Conservation (phyloP, 2,888 invertebrate genomes). For the Pyrgus malvae region DNA sequence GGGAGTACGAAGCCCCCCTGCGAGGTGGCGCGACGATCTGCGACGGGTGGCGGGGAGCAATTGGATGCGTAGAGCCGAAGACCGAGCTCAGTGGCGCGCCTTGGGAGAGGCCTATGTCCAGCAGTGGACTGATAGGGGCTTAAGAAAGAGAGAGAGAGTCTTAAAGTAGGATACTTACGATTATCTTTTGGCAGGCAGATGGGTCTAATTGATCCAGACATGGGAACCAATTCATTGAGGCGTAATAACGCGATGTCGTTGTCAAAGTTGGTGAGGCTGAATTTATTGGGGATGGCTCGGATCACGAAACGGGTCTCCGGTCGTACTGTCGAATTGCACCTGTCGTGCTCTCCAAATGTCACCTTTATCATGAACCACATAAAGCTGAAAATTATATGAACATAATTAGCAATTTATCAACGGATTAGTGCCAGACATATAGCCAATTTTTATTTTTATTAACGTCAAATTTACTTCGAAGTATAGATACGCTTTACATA, state of each 20-base stretch:
- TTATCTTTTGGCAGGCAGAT: constrained; percentile 87
- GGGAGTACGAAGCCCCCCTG: no score
- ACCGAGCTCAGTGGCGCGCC: no score
- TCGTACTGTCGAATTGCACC: constrained; percentile 86
- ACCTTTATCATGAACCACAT: constrained; percentile 97
- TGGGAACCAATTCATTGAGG: constrained; percentile 90
- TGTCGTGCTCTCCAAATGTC: constrained; percentile 93
- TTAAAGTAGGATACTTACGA: constrained; percentile 65
- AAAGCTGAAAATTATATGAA: constrained; percentile 81
- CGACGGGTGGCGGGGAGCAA: no score
- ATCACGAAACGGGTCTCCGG: constrained; percentile 91
- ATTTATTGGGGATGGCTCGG: constrained; percentile 89
- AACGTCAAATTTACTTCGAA: no score
- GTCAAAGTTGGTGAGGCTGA: constrained; percentile 92
- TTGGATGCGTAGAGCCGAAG: no score
- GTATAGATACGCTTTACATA: no score
- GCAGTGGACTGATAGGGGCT: no score
- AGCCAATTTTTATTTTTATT: no score
- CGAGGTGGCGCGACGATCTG: no score
- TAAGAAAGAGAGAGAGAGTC: no score
- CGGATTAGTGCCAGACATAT: background rate
- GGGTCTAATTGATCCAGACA: constrained; percentile 90
- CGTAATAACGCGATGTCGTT: constrained; percentile 92
- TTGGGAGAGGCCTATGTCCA: no score
- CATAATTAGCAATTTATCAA: background rate